Evolutionary conservation across 2,888 invertebrate genomes (phyloP), one percentile per base, ranked within the genome.

Genomic region (Acrobasis repandana): DNA sequence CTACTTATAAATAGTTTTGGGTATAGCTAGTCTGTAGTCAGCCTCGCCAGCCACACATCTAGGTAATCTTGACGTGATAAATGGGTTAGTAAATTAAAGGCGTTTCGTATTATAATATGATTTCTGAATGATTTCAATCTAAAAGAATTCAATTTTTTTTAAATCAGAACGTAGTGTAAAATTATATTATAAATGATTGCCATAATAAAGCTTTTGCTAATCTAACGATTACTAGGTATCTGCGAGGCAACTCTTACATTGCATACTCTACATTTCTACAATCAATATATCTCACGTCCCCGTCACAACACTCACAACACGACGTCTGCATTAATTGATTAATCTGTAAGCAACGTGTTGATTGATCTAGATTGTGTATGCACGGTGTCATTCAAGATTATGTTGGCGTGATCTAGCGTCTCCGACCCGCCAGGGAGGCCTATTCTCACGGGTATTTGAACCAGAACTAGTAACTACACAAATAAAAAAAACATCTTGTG

Each of bases 391-490:
- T 80, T 89, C 85, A 90, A 84, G 90, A 83, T 90, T 87, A 89
- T 66, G 61, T 66, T 66, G 66, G 63, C 70, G 70, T 67, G 70
- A 71, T 71, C 72, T 73, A 65, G 63, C 63, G 70, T 60, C 65
- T 63, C 60, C 65, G 62, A 14, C 54, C 68, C 67, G 65, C 73
- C 63, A 77, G 78, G 75, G 83, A 82, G 83, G 76, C 75, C 69
- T 65, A 80, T 90, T 92, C 91, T 90, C 91, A 92, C 91, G 91
- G 90, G 85, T 88, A 90, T 92, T 91, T 90, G 83, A 84, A 77
- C 80, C 82, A 79, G 80, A 81, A 80, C 86, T 79, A 77, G 83
- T 80, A 80, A 83, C 85, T 86, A 83, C 72, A 86, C 87, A 90
- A 91, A 91, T 86, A 90, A 88, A 85, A 83, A 84, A 83, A 87